These are phyloP conservation scores for Drosophila baimaii DNA, from an alignment of 1,140 invertebrate genomes.

Conservation along the genomic window DNA sequence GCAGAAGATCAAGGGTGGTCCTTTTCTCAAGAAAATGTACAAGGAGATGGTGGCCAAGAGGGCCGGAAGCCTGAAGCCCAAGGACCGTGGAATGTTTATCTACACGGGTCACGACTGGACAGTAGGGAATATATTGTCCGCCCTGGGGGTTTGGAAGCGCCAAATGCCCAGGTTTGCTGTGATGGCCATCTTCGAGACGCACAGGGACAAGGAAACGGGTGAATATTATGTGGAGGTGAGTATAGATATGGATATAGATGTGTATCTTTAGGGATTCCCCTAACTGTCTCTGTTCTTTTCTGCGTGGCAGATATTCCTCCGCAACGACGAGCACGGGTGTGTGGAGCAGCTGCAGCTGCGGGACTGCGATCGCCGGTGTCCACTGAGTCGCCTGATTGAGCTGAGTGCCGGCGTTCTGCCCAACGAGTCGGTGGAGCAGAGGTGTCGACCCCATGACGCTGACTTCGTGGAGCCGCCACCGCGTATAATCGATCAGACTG, in stretches of 20 bases:
- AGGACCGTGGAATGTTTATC: conserved; percentile 87
- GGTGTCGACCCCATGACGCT: conserved; percentile 86
- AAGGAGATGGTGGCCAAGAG: conserved; percentile 86
- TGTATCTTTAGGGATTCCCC: not conserved
- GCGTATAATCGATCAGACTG: conserved; percentile 73
- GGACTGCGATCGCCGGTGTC: conserved; percentile 87
- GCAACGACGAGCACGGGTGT: conserved; percentile 85
- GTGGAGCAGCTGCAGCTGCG: conserved; percentile 86
- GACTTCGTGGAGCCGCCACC: conserved; percentile 85
- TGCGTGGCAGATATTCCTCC: conserved; percentile 85
- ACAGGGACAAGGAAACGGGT: conserved; percentile 85
- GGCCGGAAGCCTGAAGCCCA: conserved; percentile 84
- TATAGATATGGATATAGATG: too few species aligned
- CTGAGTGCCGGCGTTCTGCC: conserved; percentile 86
- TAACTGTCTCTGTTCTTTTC: not conserved
- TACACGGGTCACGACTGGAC: conserved; percentile 92
- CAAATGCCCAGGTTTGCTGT: conserved; percentile 89
- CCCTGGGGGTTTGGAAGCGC: conserved; percentile 89
- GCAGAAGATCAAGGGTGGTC: conserved; percentile 87
- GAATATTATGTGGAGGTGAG: conserved; percentile 86
- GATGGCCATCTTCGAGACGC: conserved; percentile 90
- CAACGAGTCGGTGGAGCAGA: conserved; percentile 84
- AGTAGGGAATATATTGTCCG: conserved; percentile 88
- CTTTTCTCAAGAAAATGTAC: conserved; percentile 87
- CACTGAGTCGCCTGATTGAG: conserved; percentile 85